phyloP scores from a whole-genome alignment of 1,140 invertebrate genomes.

The Hetaerina americana region DNA sequence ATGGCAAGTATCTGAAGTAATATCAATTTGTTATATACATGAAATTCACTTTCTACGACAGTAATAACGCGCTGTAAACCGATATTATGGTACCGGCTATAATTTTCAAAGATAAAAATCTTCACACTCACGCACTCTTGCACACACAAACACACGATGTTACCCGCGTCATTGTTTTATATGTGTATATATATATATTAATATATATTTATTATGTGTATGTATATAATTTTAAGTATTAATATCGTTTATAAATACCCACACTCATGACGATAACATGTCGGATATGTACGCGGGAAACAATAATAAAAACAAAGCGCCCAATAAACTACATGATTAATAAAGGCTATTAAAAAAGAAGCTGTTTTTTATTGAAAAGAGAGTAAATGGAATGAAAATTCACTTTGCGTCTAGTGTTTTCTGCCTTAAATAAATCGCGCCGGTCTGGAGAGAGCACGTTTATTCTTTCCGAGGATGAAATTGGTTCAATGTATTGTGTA shows the following conservation, averaged over 20 bases:
- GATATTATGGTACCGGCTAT: background rate
- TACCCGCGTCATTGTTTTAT: background rate
- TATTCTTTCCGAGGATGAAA: too few species aligned
- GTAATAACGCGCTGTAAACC: background rate
- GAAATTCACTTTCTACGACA: background rate
- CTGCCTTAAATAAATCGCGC: too few species aligned
- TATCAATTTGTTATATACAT: slow-evolving; percentile 1
- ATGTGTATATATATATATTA: background rate
- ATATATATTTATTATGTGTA: background rate
- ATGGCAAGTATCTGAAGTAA: background rate
- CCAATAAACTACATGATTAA: background rate
- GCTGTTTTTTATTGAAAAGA: background rate
- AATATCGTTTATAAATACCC: background rate
- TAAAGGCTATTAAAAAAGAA: background rate
- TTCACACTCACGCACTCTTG: background rate
- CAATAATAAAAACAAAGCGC: background rate
- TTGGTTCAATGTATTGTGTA: too few species aligned
- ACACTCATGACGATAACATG: background rate
- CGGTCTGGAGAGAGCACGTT: too few species aligned
- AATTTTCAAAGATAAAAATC: background rate
- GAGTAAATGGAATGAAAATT: background rate
- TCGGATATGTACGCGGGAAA: background rate
- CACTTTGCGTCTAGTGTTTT: background rate
- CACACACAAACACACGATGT: background rate
- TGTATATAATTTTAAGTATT: background rate